These are phyloP conservation scores for Galeruca laticollis DNA, from an alignment of 2,888 invertebrate genomes.

Conservation along the genomic window DNA sequence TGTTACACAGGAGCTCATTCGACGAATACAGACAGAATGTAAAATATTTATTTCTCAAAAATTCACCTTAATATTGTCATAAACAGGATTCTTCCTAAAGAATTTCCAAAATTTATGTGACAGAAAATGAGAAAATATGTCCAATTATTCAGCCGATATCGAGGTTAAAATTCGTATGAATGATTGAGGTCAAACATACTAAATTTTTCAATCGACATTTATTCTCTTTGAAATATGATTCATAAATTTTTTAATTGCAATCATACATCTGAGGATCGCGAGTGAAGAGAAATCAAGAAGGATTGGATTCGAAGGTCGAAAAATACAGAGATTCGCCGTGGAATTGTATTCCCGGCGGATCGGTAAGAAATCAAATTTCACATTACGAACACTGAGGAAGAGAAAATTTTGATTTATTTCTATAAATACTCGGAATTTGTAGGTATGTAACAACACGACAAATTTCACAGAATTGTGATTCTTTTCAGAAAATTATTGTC, in stretches of 20 bases:
- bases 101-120: too few relatives aligned
- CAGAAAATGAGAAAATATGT: too few relatives aligned
- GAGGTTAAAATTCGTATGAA: neutral
- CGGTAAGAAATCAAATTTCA: too few relatives aligned
- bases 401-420: too few relatives aligned
- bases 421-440: too few relatives aligned
- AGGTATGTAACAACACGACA: too few relatives aligned
- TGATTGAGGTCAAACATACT: slow-evolving; percentile 17
- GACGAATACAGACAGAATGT: neutral
- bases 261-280: slow-evolving; percentile 27
- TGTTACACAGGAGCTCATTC: neutral
- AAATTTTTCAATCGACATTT: slow-evolving; percentile 29
- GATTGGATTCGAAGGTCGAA: neutral
- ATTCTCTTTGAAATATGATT: slow-evolving; percentile 19
- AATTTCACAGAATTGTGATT: too few relatives aligned
- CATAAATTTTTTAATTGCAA: slow-evolving; percentile 35
- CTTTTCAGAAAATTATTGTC: too few relatives aligned
- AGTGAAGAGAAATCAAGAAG: slow-evolving; percentile 9
- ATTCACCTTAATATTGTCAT: too few relatives aligned
- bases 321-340: neutral
- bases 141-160: too few relatives aligned
- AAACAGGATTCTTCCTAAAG: too few relatives aligned
- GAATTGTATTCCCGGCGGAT: neutral
- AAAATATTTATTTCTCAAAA: neutral
- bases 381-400: too few relatives aligned